Evolutionary conservation across 2,113 vertebrate genomes (phyloP), one percentile per base, ranked within the genome.

Genomic region (Acrocephalus kingi): DNA sequence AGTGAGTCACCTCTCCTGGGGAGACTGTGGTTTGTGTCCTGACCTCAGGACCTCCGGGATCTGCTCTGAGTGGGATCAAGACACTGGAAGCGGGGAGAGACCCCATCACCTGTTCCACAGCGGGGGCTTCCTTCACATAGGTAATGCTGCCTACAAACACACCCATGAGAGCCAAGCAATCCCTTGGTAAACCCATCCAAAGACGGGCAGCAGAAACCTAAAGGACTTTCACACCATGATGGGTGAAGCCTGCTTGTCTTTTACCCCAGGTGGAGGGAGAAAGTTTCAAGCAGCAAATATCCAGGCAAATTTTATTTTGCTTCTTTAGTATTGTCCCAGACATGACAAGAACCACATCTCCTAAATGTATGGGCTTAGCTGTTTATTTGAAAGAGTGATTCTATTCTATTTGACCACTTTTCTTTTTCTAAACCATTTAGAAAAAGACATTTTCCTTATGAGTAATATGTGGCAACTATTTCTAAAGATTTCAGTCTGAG

Each of bases 371-470:
- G 76, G 89, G 39, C 64, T 79, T 64, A 51, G 39, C 16, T 91
- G 64, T 87, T 96, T 80, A 46, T 94, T 75, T 93, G 78, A 87
- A 88, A 24, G 27, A 51, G 39, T 27, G 31, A 69, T 82, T 79
- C 13, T 85, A 49, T 81, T 79, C 21, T 54, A 63, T 83, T 91
- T 67, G 39, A 72, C 45, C 69, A 24, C 13, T 24, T 17, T 37
- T 88, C 52, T 81, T 89, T 91, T 67, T 35, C 0, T 28, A 93
- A 89, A 62, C 3, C 2, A 2, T 74, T 85, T 52, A 13, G 39
- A 73, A 89, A 83, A 88, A 24, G 16, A 67, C 7, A 11, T 80
- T 93, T 72, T 74, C 48, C 68, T 84, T 74, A 41, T 25, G 31
- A 84, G 19, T 78, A 92, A 81, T 81, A 64, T 1, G 6, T 64